Conservation (phyloP, 2,888 invertebrate genomes). For the Sceliomorpha sp. region DNA sequence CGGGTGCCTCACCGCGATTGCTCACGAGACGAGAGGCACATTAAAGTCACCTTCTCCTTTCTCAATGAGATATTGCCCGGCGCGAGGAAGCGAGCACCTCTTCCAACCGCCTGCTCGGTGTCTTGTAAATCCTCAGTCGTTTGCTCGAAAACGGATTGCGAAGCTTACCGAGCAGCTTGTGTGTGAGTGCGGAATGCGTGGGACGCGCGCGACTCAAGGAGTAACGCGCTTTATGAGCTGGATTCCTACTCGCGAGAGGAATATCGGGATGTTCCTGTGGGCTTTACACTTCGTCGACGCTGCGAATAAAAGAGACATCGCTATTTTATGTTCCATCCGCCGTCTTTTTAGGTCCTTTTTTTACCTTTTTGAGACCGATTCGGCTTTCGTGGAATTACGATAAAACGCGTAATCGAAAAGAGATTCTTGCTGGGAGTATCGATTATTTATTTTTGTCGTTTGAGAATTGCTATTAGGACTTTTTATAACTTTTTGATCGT, state of each 20-base stretch:
- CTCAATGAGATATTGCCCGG: conserved; percentile 79
- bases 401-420: too few relatives aligned
- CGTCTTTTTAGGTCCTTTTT: neutral
- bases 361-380: neutral
- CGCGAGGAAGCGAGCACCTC: conserved; percentile 63
- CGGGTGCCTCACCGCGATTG: conserved; percentile 74
- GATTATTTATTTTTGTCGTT: too few relatives aligned
- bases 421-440: too few relatives aligned
- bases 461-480: too few relatives aligned
- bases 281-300: neutral
- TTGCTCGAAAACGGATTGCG: conserved; percentile 56
- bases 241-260: conserved; percentile 29
- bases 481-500: too few relatives aligned
- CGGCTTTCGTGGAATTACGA: too few relatives aligned
- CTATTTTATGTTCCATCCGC: neutral
- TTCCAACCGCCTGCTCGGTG: conserved; percentile 55
- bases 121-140: conserved; percentile 58
- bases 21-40: conserved; percentile 75
- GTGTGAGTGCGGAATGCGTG: conserved; percentile 43
- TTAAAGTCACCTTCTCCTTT: conserved; percentile 79
- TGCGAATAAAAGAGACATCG: neutral
- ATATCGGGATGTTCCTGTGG: conserved; percentile 14
- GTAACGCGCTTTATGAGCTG: conserved; percentile 58
- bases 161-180: conserved; percentile 34
- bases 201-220: conserved; percentile 55